Evolutionary conservation across 2,888 invertebrate genomes (phyloP).

Genomic region (Ligdia adustata): DNA sequence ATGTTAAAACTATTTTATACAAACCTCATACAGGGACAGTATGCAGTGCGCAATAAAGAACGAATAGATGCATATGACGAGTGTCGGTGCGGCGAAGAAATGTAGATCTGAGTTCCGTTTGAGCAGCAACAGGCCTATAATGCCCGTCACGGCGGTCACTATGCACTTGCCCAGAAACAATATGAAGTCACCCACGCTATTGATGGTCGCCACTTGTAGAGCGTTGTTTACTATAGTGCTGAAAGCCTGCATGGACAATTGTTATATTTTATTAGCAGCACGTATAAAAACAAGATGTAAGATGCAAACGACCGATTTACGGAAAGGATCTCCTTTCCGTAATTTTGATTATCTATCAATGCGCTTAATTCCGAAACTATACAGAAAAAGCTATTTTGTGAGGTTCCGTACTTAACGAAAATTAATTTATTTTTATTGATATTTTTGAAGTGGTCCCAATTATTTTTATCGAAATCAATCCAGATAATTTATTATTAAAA

Average conservation of each 20-base stretch:
- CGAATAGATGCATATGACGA: constrained; percentile 92
- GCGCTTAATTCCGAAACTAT: too few relatives aligned
- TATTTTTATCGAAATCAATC: too few relatives aligned
- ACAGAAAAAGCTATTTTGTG: too few relatives aligned
- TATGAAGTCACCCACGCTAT: constrained; percentile 96
- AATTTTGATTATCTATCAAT: too few relatives aligned
- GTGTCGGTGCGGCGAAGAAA: constrained; percentile 94
- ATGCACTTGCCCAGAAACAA: constrained; percentile 92
- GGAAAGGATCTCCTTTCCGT: too few relatives aligned
- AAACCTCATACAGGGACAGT: constrained; percentile 95
- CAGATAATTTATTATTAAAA: too few relatives aligned
- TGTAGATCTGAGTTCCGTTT: constrained; percentile 89
- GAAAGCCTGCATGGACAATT: constrained; percentile 89
- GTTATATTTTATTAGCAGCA: too few relatives aligned
- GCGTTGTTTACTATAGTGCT: constrained; percentile 92
- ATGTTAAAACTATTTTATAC: not conserved
- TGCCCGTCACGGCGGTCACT: constrained; percentile 92
- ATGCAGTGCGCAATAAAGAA: constrained; percentile 97
- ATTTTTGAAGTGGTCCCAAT: too few relatives aligned
- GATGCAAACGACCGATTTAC: too few relatives aligned
- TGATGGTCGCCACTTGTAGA: constrained; percentile 95
- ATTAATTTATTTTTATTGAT: too few relatives aligned
- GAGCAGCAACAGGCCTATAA: constrained; percentile 89
- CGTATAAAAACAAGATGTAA: too few relatives aligned
- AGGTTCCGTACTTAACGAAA: too few relatives aligned